These are phyloP conservation scores for Scaptomyza parva DNA, from an alignment of 2,888 invertebrate species.

Conservation along the genomic window DNA sequence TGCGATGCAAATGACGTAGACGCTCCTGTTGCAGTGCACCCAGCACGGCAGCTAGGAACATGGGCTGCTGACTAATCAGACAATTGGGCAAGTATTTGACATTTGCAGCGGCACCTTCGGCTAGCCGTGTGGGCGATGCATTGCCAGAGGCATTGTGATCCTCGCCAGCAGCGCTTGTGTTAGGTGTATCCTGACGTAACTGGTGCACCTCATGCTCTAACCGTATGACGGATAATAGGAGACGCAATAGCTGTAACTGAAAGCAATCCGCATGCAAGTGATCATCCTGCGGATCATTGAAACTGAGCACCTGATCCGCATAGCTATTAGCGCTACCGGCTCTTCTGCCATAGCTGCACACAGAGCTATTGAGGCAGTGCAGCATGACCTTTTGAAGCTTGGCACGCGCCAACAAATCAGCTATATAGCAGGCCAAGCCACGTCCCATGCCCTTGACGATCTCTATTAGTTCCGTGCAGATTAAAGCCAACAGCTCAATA, in stretches of 20 bases:
- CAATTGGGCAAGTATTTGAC: constrained; percentile 88
- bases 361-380: constrained; percentile 92
- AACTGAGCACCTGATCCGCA: constrained; percentile 90
- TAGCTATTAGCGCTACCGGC: constrained; percentile 85
- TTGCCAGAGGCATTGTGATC: constrained; percentile 72
- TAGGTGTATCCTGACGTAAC: constrained; percentile 85
- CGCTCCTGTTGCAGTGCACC: constrained; percentile 90
- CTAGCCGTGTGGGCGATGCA: constrained; percentile 81
- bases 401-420: constrained; percentile 90
- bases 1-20: constrained; percentile 90
- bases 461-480: constrained; percentile 90
- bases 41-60: constrained; percentile 92
- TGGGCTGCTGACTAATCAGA: constrained; percentile 91
- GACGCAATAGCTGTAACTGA: constrained; percentile 88
- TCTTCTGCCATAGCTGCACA: constrained; percentile 82
- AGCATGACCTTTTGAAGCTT: constrained; percentile 93
- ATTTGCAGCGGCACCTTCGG: constrained; percentile 79
- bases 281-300: constrained; percentile 89
- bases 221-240: constrained; percentile 90
- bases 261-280: constrained; percentile 89
- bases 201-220: constrained; percentile 89
- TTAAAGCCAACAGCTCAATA: constrained; percentile 89
- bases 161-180: constrained; percentile 58
- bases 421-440: constrained; percentile 90
- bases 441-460: constrained; percentile 91